These are phyloP conservation scores for Minunthozetes semirufus DNA, from an alignment of 2,888 invertebrate species.

Conservation along the genomic window DNA sequence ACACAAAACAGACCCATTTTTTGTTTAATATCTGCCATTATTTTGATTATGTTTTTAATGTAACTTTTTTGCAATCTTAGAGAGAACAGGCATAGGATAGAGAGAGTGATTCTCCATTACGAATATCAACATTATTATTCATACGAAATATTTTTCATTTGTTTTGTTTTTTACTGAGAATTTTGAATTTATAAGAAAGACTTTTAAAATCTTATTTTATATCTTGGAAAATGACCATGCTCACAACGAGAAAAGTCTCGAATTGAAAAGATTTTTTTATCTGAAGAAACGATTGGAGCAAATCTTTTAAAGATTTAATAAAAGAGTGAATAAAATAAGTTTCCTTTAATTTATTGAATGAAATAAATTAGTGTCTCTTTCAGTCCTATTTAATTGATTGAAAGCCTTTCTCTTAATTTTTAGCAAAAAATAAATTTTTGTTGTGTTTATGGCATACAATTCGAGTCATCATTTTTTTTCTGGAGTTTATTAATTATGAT, in stretches of 20 bases:
- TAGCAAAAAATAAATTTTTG: neutral
- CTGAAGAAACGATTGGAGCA: neutral
- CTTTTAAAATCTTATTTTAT: too few species aligned
- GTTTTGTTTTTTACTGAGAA: too few species aligned
- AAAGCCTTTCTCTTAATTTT: neutral
- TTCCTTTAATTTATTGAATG: neutral
- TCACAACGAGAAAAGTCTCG: neutral
- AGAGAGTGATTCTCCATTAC: too few species aligned
- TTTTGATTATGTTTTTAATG: slow-evolving; percentile 6
- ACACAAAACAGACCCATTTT: neutral
- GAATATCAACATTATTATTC: too few species aligned
- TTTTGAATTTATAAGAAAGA: too few species aligned
- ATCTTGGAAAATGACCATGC: too few species aligned
- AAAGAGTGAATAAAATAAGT: neutral
- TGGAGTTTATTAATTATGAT: neutral
- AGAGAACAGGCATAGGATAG: too few species aligned
- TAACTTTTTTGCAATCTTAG: too few species aligned
- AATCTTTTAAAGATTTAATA: neutral
- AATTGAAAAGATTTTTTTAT: neutral
- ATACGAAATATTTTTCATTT: too few species aligned
- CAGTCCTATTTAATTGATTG: slow-evolving; percentile 6
- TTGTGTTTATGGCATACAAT: neutral
- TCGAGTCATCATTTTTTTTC: neutral
- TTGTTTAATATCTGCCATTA: neutral
- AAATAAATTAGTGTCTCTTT: neutral